A percentile compares a stretch with the other conserved stretches of the same genome.
Conservation (phyloP, 1,140 invertebrate species). For the fruit fly (Drosophila melanogaster) region DNA sequence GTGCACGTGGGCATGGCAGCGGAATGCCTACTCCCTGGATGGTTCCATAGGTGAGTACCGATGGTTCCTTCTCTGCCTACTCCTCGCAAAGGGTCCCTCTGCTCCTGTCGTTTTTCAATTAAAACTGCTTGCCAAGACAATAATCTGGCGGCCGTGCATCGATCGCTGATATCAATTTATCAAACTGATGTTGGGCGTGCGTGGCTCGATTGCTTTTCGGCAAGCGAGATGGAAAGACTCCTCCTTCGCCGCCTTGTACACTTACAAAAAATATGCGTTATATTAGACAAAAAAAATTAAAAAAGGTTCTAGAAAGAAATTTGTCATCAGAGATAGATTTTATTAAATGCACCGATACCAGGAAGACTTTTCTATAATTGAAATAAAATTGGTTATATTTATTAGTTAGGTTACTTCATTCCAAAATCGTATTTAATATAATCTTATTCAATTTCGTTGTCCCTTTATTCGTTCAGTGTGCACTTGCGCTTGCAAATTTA, state of each 20-base stretch:
- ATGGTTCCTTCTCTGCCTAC: not conserved
- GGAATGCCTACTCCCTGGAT: conserved; percentile 83
- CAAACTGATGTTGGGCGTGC: conserved; percentile 82
- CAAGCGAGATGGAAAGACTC: conserved; percentile 33
- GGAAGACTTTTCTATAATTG: too few relatives aligned
- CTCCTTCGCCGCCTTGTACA: conserved; percentile 23
- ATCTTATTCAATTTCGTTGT: not conserved
- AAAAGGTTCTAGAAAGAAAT: not conserved
- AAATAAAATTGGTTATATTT: too few relatives aligned
- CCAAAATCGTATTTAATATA: not conserved
- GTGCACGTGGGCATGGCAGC: conserved; percentile 88
- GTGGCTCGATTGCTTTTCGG: conserved; percentile 80
- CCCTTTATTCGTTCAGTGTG: not conserved
- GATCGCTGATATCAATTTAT: conserved; percentile 83
- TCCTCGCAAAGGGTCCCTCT: not conserved
- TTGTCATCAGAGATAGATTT: too few relatives aligned
- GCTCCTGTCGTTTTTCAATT: conserved; percentile 71
- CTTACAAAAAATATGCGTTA: not conserved
- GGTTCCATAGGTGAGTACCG: conserved; percentile 78
- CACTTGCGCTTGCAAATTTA: conserved; percentile 74
- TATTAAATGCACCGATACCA: too few relatives aligned
- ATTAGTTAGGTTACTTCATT: too few relatives aligned
- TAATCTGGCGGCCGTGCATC: conserved; percentile 63
- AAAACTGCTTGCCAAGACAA: conserved; percentile 70
- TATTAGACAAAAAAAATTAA: not conserved